Conservation (phyloP, 2,797 vertebrate genomes). For the Cyclura pinguis region DNA sequence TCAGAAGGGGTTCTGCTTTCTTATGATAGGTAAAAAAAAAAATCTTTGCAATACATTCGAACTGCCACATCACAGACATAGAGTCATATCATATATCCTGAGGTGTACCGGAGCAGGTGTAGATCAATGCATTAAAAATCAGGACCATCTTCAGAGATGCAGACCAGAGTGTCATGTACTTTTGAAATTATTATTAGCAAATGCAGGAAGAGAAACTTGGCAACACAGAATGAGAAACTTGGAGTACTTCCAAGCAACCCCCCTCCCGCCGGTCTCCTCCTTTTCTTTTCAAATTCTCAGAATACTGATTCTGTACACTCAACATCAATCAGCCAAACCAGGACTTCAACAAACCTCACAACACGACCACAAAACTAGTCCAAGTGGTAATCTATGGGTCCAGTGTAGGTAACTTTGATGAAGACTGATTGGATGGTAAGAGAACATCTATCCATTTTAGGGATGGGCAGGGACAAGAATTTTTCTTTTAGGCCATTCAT, state of each 20-base stretch:
- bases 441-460: neutral
- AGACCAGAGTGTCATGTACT: neutral
- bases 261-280: no score
- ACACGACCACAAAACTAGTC: neutral
- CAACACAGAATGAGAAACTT: neutral
- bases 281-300: neutral
- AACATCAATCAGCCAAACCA: neutral
- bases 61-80: neutral
- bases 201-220: neutral
- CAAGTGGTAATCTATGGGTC: neutral
- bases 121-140: conserved; percentile 1
- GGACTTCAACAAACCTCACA: neutral
- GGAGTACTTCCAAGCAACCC: neutral
- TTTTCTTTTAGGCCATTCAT: neutral
- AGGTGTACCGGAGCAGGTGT: no score
- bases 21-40: neutral
- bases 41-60: neutral
- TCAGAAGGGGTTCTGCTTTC: conserved; percentile 23
- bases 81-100: conserved; percentile 23
- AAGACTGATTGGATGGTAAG: neutral
- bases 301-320: neutral
- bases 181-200: neutral
- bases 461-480: neutral
- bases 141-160: neutral
- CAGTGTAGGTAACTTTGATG: neutral